Evolutionary conservation across 2,888 invertebrate genomes (phyloP), one percentile per base, ranked within the genome.

Genomic region (Meta bourneti): DNA sequence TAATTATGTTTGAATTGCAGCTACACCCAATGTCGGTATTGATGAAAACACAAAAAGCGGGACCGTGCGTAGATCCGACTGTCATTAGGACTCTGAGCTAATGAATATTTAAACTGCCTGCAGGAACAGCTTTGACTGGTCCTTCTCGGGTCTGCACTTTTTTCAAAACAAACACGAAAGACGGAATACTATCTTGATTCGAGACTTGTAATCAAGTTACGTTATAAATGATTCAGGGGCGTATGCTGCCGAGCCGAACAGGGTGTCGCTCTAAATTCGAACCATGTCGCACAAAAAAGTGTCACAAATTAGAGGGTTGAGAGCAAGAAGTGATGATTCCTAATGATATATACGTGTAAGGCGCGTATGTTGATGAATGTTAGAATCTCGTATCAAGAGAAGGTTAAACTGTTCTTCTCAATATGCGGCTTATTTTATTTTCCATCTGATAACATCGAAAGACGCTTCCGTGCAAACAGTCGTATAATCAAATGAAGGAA

Each of bases 231-330:
- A 70, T 86, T 19, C 9, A 20, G 13, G 69, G 78, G 51, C 49
- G 52, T 11, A 61, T 16, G 34, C 34, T 34, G 34, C 34, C 34
- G 34, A 34, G 34, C 34, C 16, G 13, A 61, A 48, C 16, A 75
- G 75, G 75, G 75, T 75, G 75, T 75, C 75, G 48, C 11, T 75
- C 75, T 16, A 20, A 75, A 49, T 75, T 75, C 48, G 48, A 49
- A 49, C 48, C 51, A 16, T 75, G 48, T 49, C 48, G 51, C 16
- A 75, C 13, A 48, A 79, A 74, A 20, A 71, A 86, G 78, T 86
- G 86, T 86, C 79, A 69, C 69, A 86, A 86, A 86, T 86, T 86
- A 86, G 69, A 79, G 78, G 86, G 78, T 78, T 71, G 51, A 2
- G 51, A 16, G 61, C 52, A 48, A 75, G 75, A 85, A 86, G 34